phyloP scores from a whole-genome alignment of 2,113 vertebrate species.

The Heptranchias perlo region DNA sequence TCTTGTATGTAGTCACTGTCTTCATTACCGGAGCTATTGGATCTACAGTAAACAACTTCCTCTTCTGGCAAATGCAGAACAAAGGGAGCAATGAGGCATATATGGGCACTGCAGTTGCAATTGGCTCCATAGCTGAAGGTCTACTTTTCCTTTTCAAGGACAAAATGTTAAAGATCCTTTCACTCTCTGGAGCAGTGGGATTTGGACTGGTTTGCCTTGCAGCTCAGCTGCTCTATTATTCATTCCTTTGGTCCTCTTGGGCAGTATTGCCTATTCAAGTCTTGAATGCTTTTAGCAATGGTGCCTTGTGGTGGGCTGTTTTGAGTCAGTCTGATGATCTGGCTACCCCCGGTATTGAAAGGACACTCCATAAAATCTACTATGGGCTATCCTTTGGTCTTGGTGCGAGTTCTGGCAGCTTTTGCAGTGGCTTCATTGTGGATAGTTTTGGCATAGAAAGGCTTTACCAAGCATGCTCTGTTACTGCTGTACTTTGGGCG shows the following conservation, averaged over 20 bases:
- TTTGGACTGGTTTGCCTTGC: slow-evolving; percentile 54
- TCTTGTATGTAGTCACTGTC: slow-evolving; percentile 59
- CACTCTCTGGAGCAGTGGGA: slow-evolving; percentile 48
- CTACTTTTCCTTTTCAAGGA: slow-evolving; percentile 52
- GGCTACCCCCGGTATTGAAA: slow-evolving; percentile 61
- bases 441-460: slow-evolving; percentile 52
- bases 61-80: slow-evolving; percentile 84
- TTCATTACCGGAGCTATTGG: slow-evolving; percentile 52
- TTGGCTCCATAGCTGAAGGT: slow-evolving; percentile 62
- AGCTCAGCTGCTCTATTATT: slow-evolving; percentile 71
- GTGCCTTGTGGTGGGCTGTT: slow-evolving; percentile 71
- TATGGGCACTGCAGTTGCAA: slow-evolving; percentile 65
- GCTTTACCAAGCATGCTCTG: slow-evolving; percentile 58
- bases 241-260: slow-evolving; percentile 74
- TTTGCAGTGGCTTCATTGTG: slow-evolving; percentile 62
- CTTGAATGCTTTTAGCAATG: slow-evolving; percentile 60
- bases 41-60: slow-evolving; percentile 65
- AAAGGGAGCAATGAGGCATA: slow-evolving; percentile 63
- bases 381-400: slow-evolving; percentile 51
- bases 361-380: slow-evolving; percentile 60
- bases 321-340: slow-evolving; percentile 56
- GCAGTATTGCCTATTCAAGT: slow-evolving; percentile 61
- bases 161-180: slow-evolving; percentile 54
- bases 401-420: slow-evolving; percentile 67
- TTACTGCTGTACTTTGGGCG: slow-evolving; percentile 61